Base-by-base conservation (phyloP, 2,113 vertebrate genomes). In the Ceyx margarethae region DNA sequence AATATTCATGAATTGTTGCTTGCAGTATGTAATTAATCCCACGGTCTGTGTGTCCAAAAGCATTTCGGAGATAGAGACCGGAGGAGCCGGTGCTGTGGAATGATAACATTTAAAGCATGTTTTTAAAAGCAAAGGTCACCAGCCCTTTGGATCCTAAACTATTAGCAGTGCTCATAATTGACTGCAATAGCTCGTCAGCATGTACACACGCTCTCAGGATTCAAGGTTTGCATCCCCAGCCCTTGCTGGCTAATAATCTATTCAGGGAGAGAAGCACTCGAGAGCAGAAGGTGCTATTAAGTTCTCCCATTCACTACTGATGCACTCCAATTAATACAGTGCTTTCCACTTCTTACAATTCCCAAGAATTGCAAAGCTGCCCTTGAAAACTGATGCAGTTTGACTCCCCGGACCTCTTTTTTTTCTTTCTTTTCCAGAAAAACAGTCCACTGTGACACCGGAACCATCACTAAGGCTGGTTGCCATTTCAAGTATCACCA, bases 1-100 rank as follows among this genome's bases (percentile, higher is more conserved):
- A 98, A 98, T 98, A 98, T 98, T 98, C 97, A 98, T 98, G 97
- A 97, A 97, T 96, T 97, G 97, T 98, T 98, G 93, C 95, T 97
- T 94, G 94, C 93, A 93, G 95, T 97, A 95, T 98, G 95, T 97
- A 98, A 98, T 98, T 98, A 98, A 98, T 98, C 97, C 97, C 96
- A 91, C 95, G 96, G 97, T 97, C 96, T 97, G 91, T 96, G 94
- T 97, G 97, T 97, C 97, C 97, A 97, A 97, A 96, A 96, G 90
- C 91, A 95, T 93, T 97, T 97, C 96, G 86, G 94, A 95, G 93
- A 95, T 65, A 92, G 96, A 97, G 92, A 91, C 87, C 37, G 87
- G 81, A 67, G 91, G 71, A 93, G 89, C 91, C 3, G 18, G 89
- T 94, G 69, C 80, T 94, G 87, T 54, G 80, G 90, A 96, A 94